Conservation (phyloP, 92 coral and sea anemone species). For the Epizoanthus illoricatus region DNA sequence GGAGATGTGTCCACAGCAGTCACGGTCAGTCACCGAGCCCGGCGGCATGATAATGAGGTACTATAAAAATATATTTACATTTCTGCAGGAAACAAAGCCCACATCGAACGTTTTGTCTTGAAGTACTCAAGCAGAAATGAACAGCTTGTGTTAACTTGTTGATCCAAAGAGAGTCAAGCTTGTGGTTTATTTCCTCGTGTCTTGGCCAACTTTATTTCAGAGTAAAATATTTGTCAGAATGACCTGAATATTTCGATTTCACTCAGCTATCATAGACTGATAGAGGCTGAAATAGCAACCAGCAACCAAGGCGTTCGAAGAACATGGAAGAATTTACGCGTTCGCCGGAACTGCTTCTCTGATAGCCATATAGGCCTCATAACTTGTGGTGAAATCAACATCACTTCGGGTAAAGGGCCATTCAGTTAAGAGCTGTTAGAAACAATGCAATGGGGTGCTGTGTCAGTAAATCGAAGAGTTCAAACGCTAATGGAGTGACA, state of each 20-base stretch:
- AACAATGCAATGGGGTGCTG: slow-evolving; percentile 72
- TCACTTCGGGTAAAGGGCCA: not conserved
- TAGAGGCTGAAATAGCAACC: not conserved
- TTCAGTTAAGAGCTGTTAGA: not conserved
- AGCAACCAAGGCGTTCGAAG: not conserved
- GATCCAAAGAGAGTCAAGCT: not conserved
- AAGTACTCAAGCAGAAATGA: slow-evolving; percentile 32
- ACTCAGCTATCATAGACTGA: not conserved
- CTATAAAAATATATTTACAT: slow-evolving; percentile 15
- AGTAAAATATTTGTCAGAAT: not conserved
- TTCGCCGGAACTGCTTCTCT: slow-evolving; percentile 1
- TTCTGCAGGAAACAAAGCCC: slow-evolving; percentile 20
- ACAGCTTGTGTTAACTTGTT: slow-evolving; percentile 14
- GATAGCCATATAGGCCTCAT: not conserved
- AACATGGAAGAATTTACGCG: slow-evolving; percentile 16
- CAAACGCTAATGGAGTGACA: slow-evolving; percentile 49
- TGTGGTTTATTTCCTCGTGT: not conserved
- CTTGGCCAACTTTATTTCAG: not conserved
- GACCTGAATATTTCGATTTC: slow-evolving; percentile 1
- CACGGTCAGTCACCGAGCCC: not conserved
- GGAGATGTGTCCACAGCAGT: not conserved
- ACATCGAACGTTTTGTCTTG: slow-evolving; percentile 5
- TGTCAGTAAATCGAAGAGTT: slow-evolving; percentile 60
- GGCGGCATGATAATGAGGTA: slow-evolving; percentile 9
- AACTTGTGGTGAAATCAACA: slow-evolving; percentile 11